phyloP scores from a whole-genome alignment of 2,113 vertebrate species.

The Grallaria varia region DNA sequence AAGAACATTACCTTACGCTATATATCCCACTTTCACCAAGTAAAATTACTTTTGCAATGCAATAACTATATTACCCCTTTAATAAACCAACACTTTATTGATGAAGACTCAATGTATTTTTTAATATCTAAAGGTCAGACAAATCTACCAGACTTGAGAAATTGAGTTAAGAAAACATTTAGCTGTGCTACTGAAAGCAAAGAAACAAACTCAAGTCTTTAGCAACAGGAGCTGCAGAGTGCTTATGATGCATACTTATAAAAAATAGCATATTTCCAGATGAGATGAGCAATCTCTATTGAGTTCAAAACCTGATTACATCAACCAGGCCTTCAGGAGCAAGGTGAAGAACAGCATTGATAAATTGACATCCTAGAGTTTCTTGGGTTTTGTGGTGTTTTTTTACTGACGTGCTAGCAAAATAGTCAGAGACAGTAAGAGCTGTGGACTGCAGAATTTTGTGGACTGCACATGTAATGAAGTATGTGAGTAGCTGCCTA shows the following conservation, averaged over 20 bases:
- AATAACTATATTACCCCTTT: conserved; percentile 51
- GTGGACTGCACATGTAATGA: neutral
- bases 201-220: conserved; percentile 16
- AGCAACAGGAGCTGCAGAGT: neutral
- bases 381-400: neutral
- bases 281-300: neutral
- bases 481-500: neutral
- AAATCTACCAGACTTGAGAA: conserved; percentile 20
- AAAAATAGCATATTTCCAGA: neutral
- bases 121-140: conserved; percentile 45
- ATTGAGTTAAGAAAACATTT: conserved; percentile 46
- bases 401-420: neutral
- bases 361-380: neutral
- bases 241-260: neutral
- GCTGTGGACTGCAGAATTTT: neutral
- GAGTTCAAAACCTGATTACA: neutral
- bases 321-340: neutral
- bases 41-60: conserved; percentile 49
- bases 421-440: neutral
- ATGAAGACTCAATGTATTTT: neutral
- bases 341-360: neutral
- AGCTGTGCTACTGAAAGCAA: conserved; percentile 25
- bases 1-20: conserved; percentile 17
- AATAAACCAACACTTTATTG: conserved; percentile 38
- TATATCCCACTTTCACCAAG: conserved; percentile 15